Evolutionary conservation across 2,113 vertebrate genomes (phyloP).

Genomic region (Phainopepla nitens): DNA sequence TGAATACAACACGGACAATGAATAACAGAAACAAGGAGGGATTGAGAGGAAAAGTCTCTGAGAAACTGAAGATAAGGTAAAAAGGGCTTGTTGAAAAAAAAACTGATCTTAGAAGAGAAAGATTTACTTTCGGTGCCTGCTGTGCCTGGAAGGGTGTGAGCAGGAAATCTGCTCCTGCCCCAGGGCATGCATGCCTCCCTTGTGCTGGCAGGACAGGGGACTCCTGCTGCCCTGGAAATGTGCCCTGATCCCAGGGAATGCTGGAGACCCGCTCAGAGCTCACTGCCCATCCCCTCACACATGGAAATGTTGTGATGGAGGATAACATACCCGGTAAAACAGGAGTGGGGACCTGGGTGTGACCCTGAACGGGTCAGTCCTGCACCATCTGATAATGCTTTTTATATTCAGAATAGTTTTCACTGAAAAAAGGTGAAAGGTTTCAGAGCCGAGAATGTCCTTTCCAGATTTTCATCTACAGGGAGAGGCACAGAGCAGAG

Average conservation of each 20-base stretch:
- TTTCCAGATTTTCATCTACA: not conserved
- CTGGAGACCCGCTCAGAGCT: not conserved
- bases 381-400: not conserved
- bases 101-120: not conserved
- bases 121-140: not conserved
- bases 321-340: fast-evolving
- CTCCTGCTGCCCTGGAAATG: not conserved
- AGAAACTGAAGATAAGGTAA: not conserved
- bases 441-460: not conserved
- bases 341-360: not conserved
- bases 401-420: not conserved
- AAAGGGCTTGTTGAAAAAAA: not conserved
- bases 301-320: not conserved
- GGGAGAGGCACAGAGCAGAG: too few species aligned
- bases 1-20: not conserved
- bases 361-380: not conserved
- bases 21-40: not conserved
- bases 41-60: not conserved
- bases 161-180: not conserved
- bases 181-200: not conserved
- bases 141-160: not conserved
- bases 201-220: not conserved
- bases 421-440: not conserved
- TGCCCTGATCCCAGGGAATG: not conserved
- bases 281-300: not conserved